These are phyloP conservation scores for Bovichtus variegatus DNA, from an alignment of 2,797 vertebrate genomes.

Conservation along the genomic window DNA sequence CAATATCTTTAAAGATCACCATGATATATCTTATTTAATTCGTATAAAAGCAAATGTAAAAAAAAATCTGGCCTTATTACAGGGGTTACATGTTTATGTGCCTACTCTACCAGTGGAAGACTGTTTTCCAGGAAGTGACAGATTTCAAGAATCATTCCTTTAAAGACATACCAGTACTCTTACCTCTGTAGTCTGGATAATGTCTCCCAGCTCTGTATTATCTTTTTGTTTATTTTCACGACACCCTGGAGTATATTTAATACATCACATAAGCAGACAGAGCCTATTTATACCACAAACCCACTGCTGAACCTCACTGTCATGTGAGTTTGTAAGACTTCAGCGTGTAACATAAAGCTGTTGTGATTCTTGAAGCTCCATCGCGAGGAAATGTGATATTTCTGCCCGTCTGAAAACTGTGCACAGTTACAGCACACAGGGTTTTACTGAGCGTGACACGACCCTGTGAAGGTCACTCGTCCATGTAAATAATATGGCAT, in stretches of 20 bases:
- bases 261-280: slow-evolving; percentile 34
- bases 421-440: slow-evolving; percentile 51
- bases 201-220: slow-evolving; percentile 8
- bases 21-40: not conserved
- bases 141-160: not conserved
- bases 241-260: slow-evolving; percentile 45
- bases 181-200: not conserved
- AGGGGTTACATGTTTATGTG: not conserved
- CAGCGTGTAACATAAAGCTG: slow-evolving; percentile 52
- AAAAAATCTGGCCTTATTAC: not conserved
- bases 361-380: slow-evolving; percentile 36
- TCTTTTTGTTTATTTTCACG: slow-evolving; percentile 44
- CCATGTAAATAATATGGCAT: slow-evolving; percentile 61
- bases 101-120: not conserved
- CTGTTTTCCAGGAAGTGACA: not conserved
- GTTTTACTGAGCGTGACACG: slow-evolving; percentile 65
- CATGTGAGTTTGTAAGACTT: slow-evolving; percentile 34
- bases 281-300: slow-evolving; percentile 50
- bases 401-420: slow-evolving; percentile 34
- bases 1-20: too few relatives aligned
- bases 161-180: not conserved
- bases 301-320: slow-evolving; percentile 15
- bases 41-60: not conserved
- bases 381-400: slow-evolving; percentile 41
- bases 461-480: slow-evolving; percentile 72